Percentiles rank a stretch among this genome's conserved stretches.
These are phyloP conservation scores for Cyprinus carpio DNA, from an alignment of 2,113 vertebrate genomes.

Conservation along the genomic window DNA sequence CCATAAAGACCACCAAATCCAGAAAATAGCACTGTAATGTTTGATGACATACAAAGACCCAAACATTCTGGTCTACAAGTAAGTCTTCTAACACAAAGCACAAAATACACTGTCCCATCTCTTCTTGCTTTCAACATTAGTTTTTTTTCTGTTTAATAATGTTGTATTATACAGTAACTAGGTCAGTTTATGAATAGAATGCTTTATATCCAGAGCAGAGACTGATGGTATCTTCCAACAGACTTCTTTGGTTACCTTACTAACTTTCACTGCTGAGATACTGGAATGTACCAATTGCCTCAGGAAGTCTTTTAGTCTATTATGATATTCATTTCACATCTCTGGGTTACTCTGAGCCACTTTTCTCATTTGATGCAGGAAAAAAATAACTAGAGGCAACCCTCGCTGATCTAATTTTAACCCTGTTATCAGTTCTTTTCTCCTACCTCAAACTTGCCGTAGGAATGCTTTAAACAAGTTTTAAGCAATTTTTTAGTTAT, in stretches of 20 bases:
- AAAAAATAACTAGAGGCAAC: background rate
- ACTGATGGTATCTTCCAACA: conserved; percentile 47
- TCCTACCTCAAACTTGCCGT: background rate
- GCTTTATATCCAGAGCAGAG: conserved; percentile 42
- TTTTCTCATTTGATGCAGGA: conserved; percentile 24
- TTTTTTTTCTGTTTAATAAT: conserved; percentile 28
- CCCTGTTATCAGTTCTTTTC: background rate
- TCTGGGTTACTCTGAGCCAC: background rate
- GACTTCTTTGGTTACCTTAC: conserved; percentile 3
- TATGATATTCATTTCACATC: conserved; percentile 47
- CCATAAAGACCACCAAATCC: conserved; percentile 92
- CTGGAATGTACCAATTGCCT: conserved; percentile 37
- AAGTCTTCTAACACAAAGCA: conserved; percentile 54
- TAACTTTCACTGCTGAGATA: conserved; percentile 1
- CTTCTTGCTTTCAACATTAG: conserved; percentile 5
- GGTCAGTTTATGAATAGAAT: conserved; percentile 39
- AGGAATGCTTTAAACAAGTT: background rate
- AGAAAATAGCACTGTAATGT: conserved; percentile 88
- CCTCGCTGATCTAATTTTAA: background rate
- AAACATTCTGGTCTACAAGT: conserved; percentile 89
- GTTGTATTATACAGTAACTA: background rate
- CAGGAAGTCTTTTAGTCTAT: conserved; percentile 39
- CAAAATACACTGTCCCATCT: background rate
- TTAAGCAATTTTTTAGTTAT: background rate
- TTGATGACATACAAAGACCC: conserved; percentile 90